These are phyloP conservation scores for Ranitomeya imitator DNA, from an alignment of 2,113 vertebrate species.

Conservation along the genomic window DNA sequence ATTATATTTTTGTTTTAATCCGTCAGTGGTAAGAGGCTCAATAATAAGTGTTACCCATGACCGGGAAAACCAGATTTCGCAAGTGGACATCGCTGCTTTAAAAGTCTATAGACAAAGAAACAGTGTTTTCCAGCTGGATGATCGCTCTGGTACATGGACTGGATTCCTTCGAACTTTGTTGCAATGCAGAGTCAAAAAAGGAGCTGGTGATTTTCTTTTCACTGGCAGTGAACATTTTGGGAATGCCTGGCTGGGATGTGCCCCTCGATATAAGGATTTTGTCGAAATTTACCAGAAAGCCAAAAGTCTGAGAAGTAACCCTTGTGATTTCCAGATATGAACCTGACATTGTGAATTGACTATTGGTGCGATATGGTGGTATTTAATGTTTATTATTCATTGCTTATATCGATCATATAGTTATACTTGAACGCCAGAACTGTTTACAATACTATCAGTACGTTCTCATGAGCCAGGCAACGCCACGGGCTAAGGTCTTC, in stretches of 20 bases:
- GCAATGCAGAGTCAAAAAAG: conserved; percentile 74
- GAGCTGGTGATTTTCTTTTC: conserved; percentile 82
- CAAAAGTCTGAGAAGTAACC: conserved; percentile 68
- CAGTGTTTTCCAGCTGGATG: conserved; percentile 70
- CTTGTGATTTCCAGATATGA: conserved; percentile 74
- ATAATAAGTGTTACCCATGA: conserved; percentile 74
- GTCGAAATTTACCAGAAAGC: conserved; percentile 71
- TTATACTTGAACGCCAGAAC: not conserved
- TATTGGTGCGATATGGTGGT: not conserved
- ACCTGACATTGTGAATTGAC: not conserved
- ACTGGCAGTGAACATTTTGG: conserved; percentile 81
- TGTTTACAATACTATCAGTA: not conserved
- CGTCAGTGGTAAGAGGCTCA: conserved; percentile 76
- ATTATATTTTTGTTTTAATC: conserved; percentile 52
- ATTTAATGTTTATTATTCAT: not conserved
- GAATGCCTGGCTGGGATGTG: conserved; percentile 84
- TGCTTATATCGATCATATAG: not conserved
- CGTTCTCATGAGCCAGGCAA: not conserved
- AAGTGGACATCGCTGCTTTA: conserved; percentile 66
- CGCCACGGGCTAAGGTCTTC: too few species aligned
- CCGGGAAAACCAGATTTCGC: conserved; percentile 65
- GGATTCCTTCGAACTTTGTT: conserved; percentile 72
- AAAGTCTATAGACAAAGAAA: conserved; percentile 77
- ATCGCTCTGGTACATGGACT: conserved; percentile 62
- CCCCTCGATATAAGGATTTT: conserved; percentile 80